phyloP scores from a whole-genome alignment of 2,888 invertebrate species.

The Catocala sponsa region DNA sequence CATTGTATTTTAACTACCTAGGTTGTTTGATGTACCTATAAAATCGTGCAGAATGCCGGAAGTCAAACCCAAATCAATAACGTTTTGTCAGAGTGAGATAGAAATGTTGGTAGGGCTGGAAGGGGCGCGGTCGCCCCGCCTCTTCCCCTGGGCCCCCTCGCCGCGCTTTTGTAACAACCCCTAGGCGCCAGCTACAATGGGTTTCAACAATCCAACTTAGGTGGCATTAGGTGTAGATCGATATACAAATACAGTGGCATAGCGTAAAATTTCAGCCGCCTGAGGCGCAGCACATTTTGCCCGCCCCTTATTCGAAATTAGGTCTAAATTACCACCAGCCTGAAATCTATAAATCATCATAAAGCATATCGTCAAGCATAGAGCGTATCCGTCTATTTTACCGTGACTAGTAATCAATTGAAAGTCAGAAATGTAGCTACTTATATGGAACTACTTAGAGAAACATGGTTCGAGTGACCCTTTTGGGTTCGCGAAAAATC shows the following conservation, averaged over 20 bases:
- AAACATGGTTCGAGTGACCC: no score
- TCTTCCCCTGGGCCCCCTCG: conserved; percentile 23
- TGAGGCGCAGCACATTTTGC: neutral
- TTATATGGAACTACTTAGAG: no score
- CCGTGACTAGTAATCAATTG: no score
- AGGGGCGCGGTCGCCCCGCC: conserved; percentile 68
- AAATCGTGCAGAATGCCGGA: conserved; percentile 56
- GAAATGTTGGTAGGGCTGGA: conserved; percentile 46
- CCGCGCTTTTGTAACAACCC: conserved; percentile 43
- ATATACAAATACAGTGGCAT: conserved; percentile 14
- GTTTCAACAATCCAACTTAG: conserved; percentile 55
- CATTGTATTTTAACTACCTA: neutral
- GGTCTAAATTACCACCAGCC: no score
- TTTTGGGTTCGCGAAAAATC: no score
- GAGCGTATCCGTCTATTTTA: no score
- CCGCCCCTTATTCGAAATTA: conserved; percentile 1
- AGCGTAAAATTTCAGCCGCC: neutral
- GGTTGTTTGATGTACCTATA: conserved; percentile 19
- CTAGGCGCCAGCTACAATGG: conserved; percentile 47
- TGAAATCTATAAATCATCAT: no score
- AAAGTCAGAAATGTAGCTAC: no score
- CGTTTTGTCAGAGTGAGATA: conserved; percentile 65
- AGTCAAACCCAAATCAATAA: conserved; percentile 72
- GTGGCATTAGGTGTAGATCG: conserved; percentile 30
- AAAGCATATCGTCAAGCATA: no score